These are phyloP conservation scores for Brachionus angularis DNA, from an alignment of 1,140 invertebrate species.

Conservation along the genomic window DNA sequence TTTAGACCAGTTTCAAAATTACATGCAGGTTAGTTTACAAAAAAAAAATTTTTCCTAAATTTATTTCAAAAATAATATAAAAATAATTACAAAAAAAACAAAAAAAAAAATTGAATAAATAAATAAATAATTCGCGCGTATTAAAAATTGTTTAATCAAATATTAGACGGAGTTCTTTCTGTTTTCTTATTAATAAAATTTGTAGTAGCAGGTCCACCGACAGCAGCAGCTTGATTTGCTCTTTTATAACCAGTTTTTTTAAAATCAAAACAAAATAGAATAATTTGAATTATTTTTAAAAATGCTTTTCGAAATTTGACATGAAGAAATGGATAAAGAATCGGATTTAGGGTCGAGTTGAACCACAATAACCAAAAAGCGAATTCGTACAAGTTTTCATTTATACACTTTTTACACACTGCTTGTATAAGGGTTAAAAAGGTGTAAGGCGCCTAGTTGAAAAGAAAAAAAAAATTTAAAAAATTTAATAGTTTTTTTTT, in stretches of 20 bases:
- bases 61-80: neutral
- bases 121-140: conserved; percentile 20
- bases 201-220: too few relatives aligned
- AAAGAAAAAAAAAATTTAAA: neutral
- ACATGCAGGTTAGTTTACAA: neutral
- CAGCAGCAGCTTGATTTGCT: too few relatives aligned
- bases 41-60: conserved; percentile 3
- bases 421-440: conserved; percentile 41
- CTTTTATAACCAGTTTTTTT: neutral
- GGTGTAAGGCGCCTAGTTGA: conserved; percentile 37
- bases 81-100: too few relatives aligned
- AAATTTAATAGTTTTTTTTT: neutral
- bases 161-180: neutral
- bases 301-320: conserved; percentile 45
- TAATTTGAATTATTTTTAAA: conserved; percentile 36
- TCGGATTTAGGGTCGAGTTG: conserved; percentile 50
- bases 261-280: conserved; percentile 18
- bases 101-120: too few relatives aligned
- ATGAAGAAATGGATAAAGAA: conserved; percentile 49
- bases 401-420: conserved; percentile 38
- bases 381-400: conserved; percentile 47
- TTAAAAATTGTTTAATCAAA: too few relatives aligned
- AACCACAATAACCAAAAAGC: conserved; percentile 50
- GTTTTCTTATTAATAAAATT: too few relatives aligned
- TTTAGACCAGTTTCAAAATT: conserved; percentile 24